Conservation (phyloP, 2,797 vertebrate species). For the Enteromius paludinosus region DNA sequence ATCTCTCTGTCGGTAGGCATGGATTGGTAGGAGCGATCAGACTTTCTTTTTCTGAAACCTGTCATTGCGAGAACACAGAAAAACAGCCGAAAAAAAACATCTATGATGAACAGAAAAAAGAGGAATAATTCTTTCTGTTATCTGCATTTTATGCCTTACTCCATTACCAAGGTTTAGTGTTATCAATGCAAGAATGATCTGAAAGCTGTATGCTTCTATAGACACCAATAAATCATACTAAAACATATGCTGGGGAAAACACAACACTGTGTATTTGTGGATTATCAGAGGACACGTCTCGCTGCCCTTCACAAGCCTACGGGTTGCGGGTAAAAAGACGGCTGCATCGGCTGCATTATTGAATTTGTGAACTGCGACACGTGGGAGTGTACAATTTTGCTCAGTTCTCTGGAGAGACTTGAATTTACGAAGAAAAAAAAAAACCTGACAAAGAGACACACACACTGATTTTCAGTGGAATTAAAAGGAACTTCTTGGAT, state of each 20-base stretch:
- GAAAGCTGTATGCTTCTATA: constrained; percentile 64
- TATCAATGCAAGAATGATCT: constrained; percentile 66
- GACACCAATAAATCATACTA: constrained; percentile 53
- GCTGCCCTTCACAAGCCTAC: constrained; percentile 59
- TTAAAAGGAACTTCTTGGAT: constrained; percentile 60
- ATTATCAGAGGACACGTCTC: constrained; percentile 60
- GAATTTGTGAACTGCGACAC: constrained; percentile 60
- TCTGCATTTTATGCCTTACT: constrained; percentile 75
- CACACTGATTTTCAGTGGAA: constrained; percentile 59
- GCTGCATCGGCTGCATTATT: constrained; percentile 46
- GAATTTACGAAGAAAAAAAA: constrained; percentile 45
- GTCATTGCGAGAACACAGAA: constrained; percentile 38
- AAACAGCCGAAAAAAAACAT: constrained; percentile 41
- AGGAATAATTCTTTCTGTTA: constrained; percentile 56
- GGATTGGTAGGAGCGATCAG: constrained; percentile 43
- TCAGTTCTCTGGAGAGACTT: constrained; percentile 63
- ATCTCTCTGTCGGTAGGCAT: constrained; percentile 36
- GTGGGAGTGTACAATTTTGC: constrained; percentile 64
- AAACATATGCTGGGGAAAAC: constrained; percentile 60
- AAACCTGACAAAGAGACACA: constrained; percentile 3
- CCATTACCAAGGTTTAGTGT: constrained; percentile 64
- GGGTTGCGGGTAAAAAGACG: constrained; percentile 54
- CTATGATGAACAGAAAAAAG: constrained; percentile 42
- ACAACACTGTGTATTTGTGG: constrained; percentile 69
- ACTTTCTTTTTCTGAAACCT: constrained; percentile 51